Conservation (phyloP, 2,113 vertebrate genomes). For the Vulpes ferrilata region DNA sequence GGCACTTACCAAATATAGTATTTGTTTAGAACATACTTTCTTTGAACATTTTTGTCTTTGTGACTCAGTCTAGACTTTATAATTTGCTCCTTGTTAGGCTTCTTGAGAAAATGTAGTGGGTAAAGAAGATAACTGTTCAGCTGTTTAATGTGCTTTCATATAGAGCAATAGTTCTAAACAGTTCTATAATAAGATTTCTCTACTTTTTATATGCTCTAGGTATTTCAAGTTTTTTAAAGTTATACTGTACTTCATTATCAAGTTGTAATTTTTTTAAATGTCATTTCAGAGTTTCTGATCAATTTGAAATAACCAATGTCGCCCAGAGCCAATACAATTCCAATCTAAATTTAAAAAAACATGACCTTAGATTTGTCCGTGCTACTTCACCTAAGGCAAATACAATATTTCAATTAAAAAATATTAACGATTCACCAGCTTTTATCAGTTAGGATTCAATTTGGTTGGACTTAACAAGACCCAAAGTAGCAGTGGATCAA, state of each 20-base stretch:
- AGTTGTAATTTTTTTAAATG: not conserved
- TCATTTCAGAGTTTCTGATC: not conserved
- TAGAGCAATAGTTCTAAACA: not conserved
- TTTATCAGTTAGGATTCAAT: slow-evolving; percentile 17
- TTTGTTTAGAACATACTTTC: slow-evolving; percentile 50
- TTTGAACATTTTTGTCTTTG: not conserved
- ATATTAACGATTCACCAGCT: not conserved
- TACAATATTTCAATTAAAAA: not conserved
- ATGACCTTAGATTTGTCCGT: not conserved
- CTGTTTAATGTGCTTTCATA: not conserved
- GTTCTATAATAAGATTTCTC: not conserved
- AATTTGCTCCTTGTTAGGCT: not conserved
- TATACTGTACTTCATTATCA: not conserved
- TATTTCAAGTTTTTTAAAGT: not conserved
- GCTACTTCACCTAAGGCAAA: not conserved
- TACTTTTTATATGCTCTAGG: slow-evolving; percentile 18
- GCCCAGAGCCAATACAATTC: not conserved
- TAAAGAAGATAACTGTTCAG: not conserved
- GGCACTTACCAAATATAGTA: not conserved
- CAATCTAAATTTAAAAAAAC: not conserved
- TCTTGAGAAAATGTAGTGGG: not conserved
- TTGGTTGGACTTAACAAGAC: not conserved
- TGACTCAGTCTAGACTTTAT: not conserved
- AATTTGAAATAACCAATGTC: not conserved
- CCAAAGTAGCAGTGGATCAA: not conserved